These are phyloP conservation scores for Caenorhabditis inopinata DNA, from an alignment of 1,140 invertebrate genomes.

Conservation along the genomic window DNA sequence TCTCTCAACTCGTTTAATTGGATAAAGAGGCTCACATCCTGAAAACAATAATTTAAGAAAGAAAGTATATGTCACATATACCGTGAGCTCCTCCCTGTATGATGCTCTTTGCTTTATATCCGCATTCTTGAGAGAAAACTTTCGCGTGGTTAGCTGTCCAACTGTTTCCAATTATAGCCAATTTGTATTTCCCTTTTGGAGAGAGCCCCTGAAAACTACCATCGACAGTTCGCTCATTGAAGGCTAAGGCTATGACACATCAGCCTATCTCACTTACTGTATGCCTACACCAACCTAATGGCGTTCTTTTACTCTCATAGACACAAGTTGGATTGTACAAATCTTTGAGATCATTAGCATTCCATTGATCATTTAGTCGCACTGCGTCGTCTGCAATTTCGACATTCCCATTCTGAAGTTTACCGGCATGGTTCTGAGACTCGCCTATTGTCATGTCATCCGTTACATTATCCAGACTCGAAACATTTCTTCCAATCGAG, in stretches of 20 bases:
- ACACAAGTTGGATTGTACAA: neutral
- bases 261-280: neutral
- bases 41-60: neutral
- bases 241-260: too few species aligned
- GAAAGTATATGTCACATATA: neutral
- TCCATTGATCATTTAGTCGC: neutral
- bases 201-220: neutral
- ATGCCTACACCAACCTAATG: neutral
- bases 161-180: constrained; percentile 10
- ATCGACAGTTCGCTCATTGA: too few species aligned
- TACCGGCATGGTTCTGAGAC: too few species aligned
- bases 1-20: neutral
- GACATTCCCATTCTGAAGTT: too few species aligned
- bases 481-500: neutral
- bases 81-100: neutral
- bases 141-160: neutral
- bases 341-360: neutral
- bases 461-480: neutral
- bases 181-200: neutral
- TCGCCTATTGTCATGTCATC: neutral
- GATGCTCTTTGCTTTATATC: neutral
- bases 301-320: neutral
- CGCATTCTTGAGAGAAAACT: constrained; percentile 3
- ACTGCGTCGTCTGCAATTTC: neutral
- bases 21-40: constrained; percentile 5